Base-by-base conservation (phyloP, 2,113 vertebrate species). In the Mesocricetus auratus region DNA sequence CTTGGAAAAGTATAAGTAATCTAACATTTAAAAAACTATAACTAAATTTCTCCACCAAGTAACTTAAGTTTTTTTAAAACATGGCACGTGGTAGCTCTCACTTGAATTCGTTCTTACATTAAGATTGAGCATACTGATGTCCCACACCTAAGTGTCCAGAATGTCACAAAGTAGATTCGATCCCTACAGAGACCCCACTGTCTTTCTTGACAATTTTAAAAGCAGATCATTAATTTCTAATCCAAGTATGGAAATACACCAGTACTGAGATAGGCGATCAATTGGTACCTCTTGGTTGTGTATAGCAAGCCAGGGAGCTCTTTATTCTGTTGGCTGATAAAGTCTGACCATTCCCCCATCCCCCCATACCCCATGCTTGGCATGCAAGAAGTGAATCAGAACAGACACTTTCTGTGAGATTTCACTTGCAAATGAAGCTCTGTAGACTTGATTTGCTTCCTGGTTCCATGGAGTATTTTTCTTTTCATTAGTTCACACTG, bases 341-440 rank as follows among this genome's bases (percentile, higher is more conserved):
- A 96, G 88, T 97, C 69, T 3, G 19, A 22, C 36, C 17, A 39
- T 58, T 93, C 45, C 47, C 98, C 95, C 78, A 64, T 64, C 36
- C 64, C 36, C 69, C 16, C 69, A n/a, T 19, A 73, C 69, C 82
- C 75, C 71, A 12, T 97, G 97, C 64, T 98, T 98, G 95, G 97
- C 97, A 98, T 98, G 96, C 98, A 98, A 97, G 97, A 97, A 98
- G 95, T 94, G 94, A 98, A 94, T 97, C 89, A 96, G 96, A 71
- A 81, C 64, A 98, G 94, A 98, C 81, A 94, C 96, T 98, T 94
- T 93, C 96, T 97, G 91, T 97, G 97, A 97, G 97, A 97, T 96
- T 98, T 91, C 97, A 96, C 95, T 98, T 98, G 96, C 97, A 97
- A 98, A 60, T 96, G 98, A 95, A 97, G 92, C 95, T 92, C 92